Base-by-base conservation (phyloP, 2,113 vertebrate genomes). In the Cacatua alba region DNA sequence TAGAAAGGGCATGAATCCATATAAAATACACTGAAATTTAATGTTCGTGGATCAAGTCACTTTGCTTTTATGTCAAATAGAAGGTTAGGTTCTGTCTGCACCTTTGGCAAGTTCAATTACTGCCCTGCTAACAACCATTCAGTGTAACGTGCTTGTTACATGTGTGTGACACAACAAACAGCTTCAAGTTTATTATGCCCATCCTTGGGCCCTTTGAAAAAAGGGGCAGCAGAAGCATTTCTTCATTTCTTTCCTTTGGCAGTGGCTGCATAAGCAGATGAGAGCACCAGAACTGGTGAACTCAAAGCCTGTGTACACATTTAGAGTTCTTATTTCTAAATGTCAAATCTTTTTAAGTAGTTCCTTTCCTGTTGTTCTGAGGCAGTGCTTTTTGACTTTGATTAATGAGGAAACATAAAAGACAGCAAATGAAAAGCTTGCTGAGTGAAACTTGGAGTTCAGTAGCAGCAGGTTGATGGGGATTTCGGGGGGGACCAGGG, bases 91-190 rank as follows among this genome's bases (percentile, higher is more conserved):
- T 74, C 0, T 41, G 2, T 10, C 63, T 52, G 44, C 17, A 3
- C 55, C 41, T 59, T 59, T 59, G 57, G 51, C 25, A 13, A 26
- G 48, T 75, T 82, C 60, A 52, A 31, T 1, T 33, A 5, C 44
- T 78, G 68, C 44, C 37, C 55, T 63, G 51, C 68, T 78, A 2
- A 33, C 52, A 60, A 3, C 1, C 24, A 10, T n/a, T 10, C 23
- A 19, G 20, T 8, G 5, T 8, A 23, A 37, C 1, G 6, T 18
- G 9, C 20, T 60, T 0, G 0, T 37, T 16, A 7, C 3, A 1
- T 35, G 6, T 24, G 19, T 57, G 31, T 25, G 65, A 35, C 3
- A 0, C 21, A 24, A 35, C 57, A 35, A 28, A 33, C 10, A 46
- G 64, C 43, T n/a, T n/a, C 17, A 51, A 25, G 52, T 5, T 33